Conservation (phyloP, 1,140 invertebrate genomes). For the Tenebrio molitor region DNA sequence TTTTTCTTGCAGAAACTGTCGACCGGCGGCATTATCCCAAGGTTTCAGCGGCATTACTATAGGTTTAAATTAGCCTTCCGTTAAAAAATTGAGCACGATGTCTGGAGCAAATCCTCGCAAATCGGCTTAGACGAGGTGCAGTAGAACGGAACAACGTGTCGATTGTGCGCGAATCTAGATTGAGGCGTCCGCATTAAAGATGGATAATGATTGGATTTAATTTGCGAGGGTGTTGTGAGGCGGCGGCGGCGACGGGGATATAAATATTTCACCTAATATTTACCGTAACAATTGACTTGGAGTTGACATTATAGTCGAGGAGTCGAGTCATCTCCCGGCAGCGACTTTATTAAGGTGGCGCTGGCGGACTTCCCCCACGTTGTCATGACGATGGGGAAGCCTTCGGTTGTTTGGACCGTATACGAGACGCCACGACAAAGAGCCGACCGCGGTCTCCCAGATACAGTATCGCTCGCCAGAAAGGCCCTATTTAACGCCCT, state of each 20-base stretch:
- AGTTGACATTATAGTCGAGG: constrained; percentile 50
- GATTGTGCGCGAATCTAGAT: constrained; percentile 26
- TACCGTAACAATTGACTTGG: constrained; percentile 49
- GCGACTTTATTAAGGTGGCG: constrained; percentile 49
- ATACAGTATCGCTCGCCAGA: constrained; percentile 41
- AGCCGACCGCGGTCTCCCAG: constrained; percentile 24
- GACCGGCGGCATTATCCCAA: constrained; percentile 4
- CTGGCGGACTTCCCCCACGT: constrained; percentile 36
- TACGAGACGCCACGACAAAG: constrained; percentile 37
- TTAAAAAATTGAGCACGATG: constrained; percentile 34
- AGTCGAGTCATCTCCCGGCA: constrained; percentile 40
- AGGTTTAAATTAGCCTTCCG: constrained; percentile 37
- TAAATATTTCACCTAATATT: constrained; percentile 51
- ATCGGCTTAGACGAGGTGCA: constrained; percentile 46
- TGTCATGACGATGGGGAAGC: constrained; percentile 41
- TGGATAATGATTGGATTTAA: constrained; percentile 8
- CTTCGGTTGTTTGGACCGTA: constrained; percentile 44
- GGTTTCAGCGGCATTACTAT: constrained; percentile 25
- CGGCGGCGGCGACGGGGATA: constrained; percentile 10
- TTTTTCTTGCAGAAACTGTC: constrained; percentile 1
- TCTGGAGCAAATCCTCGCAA: constrained; percentile 22
- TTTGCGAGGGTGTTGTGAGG: background rate
- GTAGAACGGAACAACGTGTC: constrained; percentile 37
- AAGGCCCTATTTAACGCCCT: constrained; percentile 44
- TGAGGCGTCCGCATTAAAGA: constrained; percentile 29